A percentile compares a stretch with the other conserved stretches of the same genome.
These are phyloP conservation scores for Myotis myotis DNA, from an alignment of 2,797 vertebrate species.

Conservation along the genomic window DNA sequence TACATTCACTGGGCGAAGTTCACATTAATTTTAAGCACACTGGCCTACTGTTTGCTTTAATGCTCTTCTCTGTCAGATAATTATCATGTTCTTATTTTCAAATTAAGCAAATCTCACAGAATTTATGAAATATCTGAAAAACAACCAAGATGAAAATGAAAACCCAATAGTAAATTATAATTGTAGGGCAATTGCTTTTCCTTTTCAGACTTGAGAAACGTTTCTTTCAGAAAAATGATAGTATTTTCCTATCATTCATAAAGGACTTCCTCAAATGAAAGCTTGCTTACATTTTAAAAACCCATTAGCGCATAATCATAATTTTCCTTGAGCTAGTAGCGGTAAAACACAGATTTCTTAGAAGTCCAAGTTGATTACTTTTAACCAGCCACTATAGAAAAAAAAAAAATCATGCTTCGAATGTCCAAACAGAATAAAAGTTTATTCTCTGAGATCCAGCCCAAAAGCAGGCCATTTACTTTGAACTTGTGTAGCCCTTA, in stretches of 20 bases:
- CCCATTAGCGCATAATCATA: conserved; percentile 7
- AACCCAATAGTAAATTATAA: neutral
- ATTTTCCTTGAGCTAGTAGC: conserved; percentile 15
- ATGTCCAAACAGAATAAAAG: conserved; percentile 46
- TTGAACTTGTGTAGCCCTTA: neutral
- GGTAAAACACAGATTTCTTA: neutral
- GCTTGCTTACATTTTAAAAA: conserved; percentile 44
- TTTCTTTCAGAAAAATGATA: conserved; percentile 37
- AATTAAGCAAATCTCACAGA: conserved; percentile 34
- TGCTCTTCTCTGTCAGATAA: conserved; percentile 17
- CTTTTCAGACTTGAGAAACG: conserved; percentile 21
- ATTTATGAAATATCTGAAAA: conserved; percentile 26
- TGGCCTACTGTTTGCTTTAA: neutral
- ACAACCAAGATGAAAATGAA: conserved; percentile 34
- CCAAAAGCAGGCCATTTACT: conserved; percentile 23
- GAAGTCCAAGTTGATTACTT: neutral
- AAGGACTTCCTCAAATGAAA: conserved; percentile 51
- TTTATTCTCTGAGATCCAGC: neutral
- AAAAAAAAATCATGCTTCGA: neutral
- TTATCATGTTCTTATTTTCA: conserved; percentile 27
- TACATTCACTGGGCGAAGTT: neutral
- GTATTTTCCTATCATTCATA: conserved; percentile 34
- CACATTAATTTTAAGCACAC: neutral
- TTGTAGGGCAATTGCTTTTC: neutral
- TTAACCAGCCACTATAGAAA: neutral